Base-by-base conservation (phyloP, 2,113 vertebrate genomes). In the Nesogale talazaci region DNA sequence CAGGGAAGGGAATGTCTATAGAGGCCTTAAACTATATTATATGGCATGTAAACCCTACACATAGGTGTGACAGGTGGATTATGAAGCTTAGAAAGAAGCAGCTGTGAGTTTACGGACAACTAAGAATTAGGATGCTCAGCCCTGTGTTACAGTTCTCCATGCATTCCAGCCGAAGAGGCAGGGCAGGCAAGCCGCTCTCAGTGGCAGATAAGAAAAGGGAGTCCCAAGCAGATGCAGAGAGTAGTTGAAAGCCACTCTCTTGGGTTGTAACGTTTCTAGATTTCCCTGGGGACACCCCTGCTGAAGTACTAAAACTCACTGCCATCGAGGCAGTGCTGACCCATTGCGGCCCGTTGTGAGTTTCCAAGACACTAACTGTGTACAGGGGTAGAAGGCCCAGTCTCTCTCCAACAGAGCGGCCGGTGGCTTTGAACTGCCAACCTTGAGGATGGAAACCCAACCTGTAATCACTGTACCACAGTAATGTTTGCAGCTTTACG, bases 161-260 rank as follows among this genome's bases (percentile, higher is more conserved):
- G 34, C 5, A 8, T 38, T 42, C 57, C 5, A 25, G 2, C 1
- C 59, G 5, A 23, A 2, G 1, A 0, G 31, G 22, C 31, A 34
- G 69, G 36, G 38, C 14, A 70, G n/a, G 4, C 6, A 4, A 4
- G 72, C 15, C 36, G 19, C 65, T 22, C 63, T 10, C 31, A 9
- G 0, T 4, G 15, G 8, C 42, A 38, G 52, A 61, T 89, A 56
- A 90, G 79, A 74, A 52, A 12, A 52, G 9, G 10, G 34, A 91
- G 56, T 38, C 42, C 22, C 79, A 70, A 17, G 11, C 0, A 42
- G 20, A 57, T 29, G 36, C 3, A 23, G 7, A 70, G 34, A 31
- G 5, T 34, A 34, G 29, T 56, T 76, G 16, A 42, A 65, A 31
- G 74, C n/a, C 10, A 2, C 36, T 40, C 11, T 9, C 29, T 38